These are phyloP conservation scores for Metaphire vulgaris DNA, from an alignment of 1,140 invertebrate genomes.

Conservation along the genomic window DNA sequence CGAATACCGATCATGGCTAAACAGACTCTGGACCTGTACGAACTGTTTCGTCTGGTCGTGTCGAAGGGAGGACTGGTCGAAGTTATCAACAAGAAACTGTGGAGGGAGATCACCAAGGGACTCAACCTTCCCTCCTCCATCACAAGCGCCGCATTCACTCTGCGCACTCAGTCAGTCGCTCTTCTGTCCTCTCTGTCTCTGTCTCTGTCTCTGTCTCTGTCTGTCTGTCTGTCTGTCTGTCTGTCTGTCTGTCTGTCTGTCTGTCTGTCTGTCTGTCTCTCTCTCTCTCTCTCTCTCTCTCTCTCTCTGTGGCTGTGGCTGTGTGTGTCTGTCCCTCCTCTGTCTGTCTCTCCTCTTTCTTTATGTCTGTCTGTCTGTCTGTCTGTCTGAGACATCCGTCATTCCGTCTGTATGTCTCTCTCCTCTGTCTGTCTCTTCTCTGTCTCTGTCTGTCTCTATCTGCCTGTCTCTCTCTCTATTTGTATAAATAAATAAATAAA, in stretches of 20 bases:
- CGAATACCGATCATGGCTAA: conserved; percentile 99
- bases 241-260: background rate
- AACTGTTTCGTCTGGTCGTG: conserved; percentile 96
- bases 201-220: background rate
- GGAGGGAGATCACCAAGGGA: conserved; percentile 99
- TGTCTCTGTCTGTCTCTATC: too few species aligned
- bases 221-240: background rate
- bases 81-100: conserved; percentile 99
- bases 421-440: too few species aligned
- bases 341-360: too few species aligned
- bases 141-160: conserved; percentile 96
- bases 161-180: conserved; percentile 91
- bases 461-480: too few species aligned
- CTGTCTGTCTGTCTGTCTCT: background rate
- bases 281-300: too few species aligned
- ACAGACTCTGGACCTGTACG: conserved; percentile 93
- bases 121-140: conserved; percentile 96
- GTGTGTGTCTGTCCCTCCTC: too few species aligned
- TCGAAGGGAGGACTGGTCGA: conserved; percentile 95
- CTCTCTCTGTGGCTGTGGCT: too few species aligned
- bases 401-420: too few species aligned
- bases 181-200: background rate
- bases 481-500: too few species aligned
- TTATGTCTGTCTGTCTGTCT: too few species aligned
- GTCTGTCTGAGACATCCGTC: too few species aligned